These are phyloP conservation scores for Drosophila mauritiana DNA, from an alignment of 1,140 invertebrate species.

Conservation along the genomic window DNA sequence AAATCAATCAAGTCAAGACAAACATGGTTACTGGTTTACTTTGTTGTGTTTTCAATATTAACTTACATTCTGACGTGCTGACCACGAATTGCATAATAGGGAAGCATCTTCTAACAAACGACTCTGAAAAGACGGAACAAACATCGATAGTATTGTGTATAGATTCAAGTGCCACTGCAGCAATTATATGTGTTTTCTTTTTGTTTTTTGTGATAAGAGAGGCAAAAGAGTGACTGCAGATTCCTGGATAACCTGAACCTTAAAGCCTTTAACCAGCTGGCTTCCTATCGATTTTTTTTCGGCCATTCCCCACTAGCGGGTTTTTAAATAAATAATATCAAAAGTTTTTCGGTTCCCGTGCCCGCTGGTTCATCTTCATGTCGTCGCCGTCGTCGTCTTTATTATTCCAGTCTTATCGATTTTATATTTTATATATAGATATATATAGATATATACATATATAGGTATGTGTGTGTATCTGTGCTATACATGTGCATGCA, in stretches of 20 bases:
- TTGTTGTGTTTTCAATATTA: conserved; percentile 23
- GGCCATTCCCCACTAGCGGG: conserved; percentile 15
- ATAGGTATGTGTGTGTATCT: conserved; percentile 11
- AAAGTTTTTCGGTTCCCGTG: conserved; percentile 44
- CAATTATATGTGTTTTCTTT: conserved; percentile 5
- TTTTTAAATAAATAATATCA: conserved; percentile 75
- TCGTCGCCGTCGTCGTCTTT: conserved; percentile 43
- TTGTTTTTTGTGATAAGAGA: not conserved
- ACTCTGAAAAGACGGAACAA: conserved; percentile 88
- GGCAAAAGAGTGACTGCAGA: not conserved
- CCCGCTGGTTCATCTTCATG: conserved; percentile 32
- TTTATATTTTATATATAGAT: conserved; percentile 45
- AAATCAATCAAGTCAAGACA: conserved; percentile 50
- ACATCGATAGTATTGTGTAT: conserved; percentile 71
- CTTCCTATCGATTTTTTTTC: conserved; percentile 47
- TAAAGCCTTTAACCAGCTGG: conserved; percentile 37
- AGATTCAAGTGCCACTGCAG: conserved; percentile 17
- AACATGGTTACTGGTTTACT: conserved; percentile 2
- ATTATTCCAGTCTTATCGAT: conserved; percentile 73
- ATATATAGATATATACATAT: conserved; percentile 2
- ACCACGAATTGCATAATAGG: conserved; percentile 95
- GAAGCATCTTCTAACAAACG: conserved; percentile 94
- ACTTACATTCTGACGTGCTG: conserved; percentile 94
- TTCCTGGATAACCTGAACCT: not conserved
- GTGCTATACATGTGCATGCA: conserved; percentile 3